Evolutionary conservation across 2,113 vertebrate genomes (phyloP).

Genomic region (Chaetorhynchus papuensis): DNA sequence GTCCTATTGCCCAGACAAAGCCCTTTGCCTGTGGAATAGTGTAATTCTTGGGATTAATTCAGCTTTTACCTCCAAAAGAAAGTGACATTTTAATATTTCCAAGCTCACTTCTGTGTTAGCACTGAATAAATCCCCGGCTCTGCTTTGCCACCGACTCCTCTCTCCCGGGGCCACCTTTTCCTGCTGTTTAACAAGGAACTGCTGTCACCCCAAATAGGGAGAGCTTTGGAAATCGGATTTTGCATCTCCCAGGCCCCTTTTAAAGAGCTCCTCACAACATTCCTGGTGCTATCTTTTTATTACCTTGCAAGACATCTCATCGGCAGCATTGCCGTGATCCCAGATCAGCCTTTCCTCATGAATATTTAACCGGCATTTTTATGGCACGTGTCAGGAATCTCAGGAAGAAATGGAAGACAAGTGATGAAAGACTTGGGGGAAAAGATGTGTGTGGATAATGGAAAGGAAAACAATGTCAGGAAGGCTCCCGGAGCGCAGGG

Average conservation of each 20-base stretch:
- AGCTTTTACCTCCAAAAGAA: not conserved
- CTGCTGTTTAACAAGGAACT: not conserved
- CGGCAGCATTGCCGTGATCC: accelerated
- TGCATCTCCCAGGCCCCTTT: not conserved
- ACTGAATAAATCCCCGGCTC: not conserved
- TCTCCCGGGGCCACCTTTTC: not conserved
- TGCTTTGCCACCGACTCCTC: not conserved
- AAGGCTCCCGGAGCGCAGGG: not conserved
- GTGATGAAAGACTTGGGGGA: not conserved
- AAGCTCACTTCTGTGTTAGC: not conserved
- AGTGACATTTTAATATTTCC: not conserved
- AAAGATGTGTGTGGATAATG: not conserved
- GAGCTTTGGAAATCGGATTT: not conserved
- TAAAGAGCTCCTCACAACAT: not conserved
- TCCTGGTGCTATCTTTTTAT: not conserved
- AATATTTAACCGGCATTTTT: not conserved
- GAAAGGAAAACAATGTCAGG: not conserved
- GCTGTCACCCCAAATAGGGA: not conserved
- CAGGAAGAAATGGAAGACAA: not conserved
- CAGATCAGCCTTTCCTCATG: not conserved
- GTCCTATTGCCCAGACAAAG: not conserved
- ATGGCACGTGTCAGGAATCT: not conserved
- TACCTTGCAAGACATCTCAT: not conserved
- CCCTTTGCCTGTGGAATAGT: not conserved
- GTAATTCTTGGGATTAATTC: not conserved